Evolutionary conservation across 2,113 vertebrate species (phyloP).

Genomic region (Ahaetulla prasina): DNA sequence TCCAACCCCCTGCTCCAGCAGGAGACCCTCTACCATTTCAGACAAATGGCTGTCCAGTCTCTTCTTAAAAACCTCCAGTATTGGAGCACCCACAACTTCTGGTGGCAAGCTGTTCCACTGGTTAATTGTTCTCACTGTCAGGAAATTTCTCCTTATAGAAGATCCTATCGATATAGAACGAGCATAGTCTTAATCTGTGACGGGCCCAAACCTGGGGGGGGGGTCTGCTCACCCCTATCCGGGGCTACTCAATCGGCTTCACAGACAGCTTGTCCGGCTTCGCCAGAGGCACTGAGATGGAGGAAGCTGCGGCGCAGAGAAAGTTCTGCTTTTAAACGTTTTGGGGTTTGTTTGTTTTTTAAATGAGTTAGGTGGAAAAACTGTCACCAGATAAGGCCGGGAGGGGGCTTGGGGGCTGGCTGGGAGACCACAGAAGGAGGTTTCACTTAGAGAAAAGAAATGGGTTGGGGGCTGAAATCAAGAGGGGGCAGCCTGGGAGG

Average conservation of each 20-base stretch:
- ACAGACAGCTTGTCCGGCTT: not conserved
- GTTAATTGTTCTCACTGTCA: too few relatives aligned
- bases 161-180: not conserved
- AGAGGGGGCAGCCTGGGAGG: not conserved
- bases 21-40: too few relatives aligned
- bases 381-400: not conserved
- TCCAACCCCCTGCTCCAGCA: too few relatives aligned
- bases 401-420: not conserved
- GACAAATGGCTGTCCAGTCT: too few relatives aligned
- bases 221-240: too few relatives aligned
- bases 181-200: not conserved
- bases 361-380: not conserved
- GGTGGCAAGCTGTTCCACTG: too few relatives aligned
- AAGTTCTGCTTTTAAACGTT: not conserved
- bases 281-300: not conserved
- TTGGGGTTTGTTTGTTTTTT: fast-evolving
- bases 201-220: too few relatives aligned
- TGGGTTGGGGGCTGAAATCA: not conserved
- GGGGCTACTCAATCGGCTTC: not conserved
- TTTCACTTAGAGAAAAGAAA: not conserved
- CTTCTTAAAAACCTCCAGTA: too few relatives aligned
- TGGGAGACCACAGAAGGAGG: not conserved
- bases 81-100: too few relatives aligned
- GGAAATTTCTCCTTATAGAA: too few relatives aligned
- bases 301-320: not conserved